Percentiles rank a stretch among this genome's conserved stretches.
Conservation (phyloP, 2,113 vertebrate genomes). For the Cryptotis parvus region DNA sequence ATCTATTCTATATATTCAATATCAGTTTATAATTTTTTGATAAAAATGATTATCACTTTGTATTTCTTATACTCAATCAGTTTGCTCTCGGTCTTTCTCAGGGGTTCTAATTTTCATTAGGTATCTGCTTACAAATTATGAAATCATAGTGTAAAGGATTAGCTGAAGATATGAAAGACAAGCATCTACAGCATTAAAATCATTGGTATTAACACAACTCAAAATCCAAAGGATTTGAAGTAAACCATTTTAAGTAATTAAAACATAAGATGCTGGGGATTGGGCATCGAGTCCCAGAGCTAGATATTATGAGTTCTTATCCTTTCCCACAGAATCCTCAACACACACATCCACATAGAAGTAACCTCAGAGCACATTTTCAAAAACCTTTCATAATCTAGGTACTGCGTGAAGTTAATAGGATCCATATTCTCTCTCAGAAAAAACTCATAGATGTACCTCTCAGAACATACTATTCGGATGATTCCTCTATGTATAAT, state of each 20-base stretch:
- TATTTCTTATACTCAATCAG: background rate
- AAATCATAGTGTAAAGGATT: too few species aligned
- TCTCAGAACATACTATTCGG: background rate
- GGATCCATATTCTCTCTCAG: background rate
- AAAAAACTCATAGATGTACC: background rate
- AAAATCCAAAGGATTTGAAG: slow-evolving; percentile 15
- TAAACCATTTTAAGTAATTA: background rate
- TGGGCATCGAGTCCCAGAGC: too few species aligned
- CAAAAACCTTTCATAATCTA: too few species aligned
- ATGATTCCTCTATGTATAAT: too few species aligned
- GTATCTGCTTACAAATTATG: too few species aligned
- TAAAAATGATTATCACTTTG: background rate
- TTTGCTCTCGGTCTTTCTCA: too few species aligned
- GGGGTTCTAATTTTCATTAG: too few species aligned
- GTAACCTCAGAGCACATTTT: background rate
- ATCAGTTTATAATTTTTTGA: background rate
- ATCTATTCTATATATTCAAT: too few species aligned
- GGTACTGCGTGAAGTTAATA: background rate
- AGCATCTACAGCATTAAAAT: too few species aligned
- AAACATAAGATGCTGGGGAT: background rate
- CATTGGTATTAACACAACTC: too few species aligned
- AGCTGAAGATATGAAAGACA: too few species aligned
- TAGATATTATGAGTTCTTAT: too few species aligned
- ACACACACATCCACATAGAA: background rate
- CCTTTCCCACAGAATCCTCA: background rate